These are phyloP conservation scores for Genyomyrus donnyi DNA, from an alignment of 2,113 vertebrate genomes.

Conservation along the genomic window DNA sequence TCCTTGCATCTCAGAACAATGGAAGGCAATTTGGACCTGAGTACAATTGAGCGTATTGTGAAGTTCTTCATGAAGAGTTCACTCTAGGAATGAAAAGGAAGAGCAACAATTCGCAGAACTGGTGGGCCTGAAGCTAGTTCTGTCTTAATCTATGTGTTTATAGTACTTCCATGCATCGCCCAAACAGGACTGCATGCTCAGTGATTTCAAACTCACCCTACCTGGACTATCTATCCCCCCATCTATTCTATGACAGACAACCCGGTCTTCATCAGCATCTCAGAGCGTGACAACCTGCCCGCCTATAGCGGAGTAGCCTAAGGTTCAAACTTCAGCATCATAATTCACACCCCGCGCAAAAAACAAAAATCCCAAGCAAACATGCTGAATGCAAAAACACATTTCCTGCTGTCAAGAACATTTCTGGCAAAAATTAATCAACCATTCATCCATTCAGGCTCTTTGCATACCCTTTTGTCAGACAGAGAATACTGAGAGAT, in stretches of 20 bases:
- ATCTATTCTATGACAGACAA: slow-evolving; percentile 40
- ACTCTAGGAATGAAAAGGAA: background rate
- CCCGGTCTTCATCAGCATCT: slow-evolving; percentile 57
- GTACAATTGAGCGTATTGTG: background rate
- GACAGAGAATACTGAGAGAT: slow-evolving; percentile 86
- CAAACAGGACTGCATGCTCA: background rate
- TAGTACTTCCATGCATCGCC: background rate
- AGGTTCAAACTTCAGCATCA: slow-evolving; percentile 80
- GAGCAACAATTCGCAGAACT: background rate
- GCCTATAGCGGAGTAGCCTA: slow-evolving; percentile 74
- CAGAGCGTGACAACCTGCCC: slow-evolving; percentile 58
- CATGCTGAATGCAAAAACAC: slow-evolving; percentile 84
- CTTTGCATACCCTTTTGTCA: slow-evolving; percentile 99
- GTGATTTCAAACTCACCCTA: background rate
- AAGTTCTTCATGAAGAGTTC: background rate
- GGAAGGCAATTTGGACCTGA: background rate
- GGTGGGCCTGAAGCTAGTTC: background rate
- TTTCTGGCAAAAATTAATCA: slow-evolving; percentile 98
- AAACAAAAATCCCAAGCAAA: slow-evolving; percentile 80
- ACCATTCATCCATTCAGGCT: slow-evolving; percentile 99
- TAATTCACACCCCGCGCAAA: slow-evolving; percentile 72
- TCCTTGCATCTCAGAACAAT: background rate
- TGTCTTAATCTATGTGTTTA: background rate
- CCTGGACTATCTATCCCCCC: background rate
- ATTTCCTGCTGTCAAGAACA: slow-evolving; percentile 97